Percentiles rank a stretch among this genome's conserved stretches.
Conservation (phyloP, 2,113 vertebrate species). For the Pan paniscus region DNA sequence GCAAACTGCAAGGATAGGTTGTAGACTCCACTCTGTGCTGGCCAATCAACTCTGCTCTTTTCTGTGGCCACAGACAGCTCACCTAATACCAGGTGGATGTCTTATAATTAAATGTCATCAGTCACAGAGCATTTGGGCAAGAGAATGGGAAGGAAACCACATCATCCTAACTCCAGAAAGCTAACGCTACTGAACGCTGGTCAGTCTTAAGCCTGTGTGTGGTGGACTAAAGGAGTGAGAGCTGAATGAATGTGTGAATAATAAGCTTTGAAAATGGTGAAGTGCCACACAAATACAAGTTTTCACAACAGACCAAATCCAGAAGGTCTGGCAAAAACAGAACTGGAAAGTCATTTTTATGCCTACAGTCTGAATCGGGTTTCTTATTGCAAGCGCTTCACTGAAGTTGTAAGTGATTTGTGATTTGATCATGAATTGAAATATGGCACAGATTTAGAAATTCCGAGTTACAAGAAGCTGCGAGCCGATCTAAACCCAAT, state of each 20-base stretch:
- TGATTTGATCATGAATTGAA: not conserved
- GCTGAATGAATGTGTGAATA: no score
- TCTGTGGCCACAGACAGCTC: not conserved
- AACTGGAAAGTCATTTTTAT: accelerated
- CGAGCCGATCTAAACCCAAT: not conserved
- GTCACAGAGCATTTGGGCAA: not conserved
- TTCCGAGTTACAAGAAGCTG: not conserved
- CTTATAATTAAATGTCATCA: accelerated
- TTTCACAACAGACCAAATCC: no score
- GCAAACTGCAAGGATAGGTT: accelerated
- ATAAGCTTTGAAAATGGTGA: accelerated
- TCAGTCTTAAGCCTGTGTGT: accelerated
- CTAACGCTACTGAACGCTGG: accelerated
- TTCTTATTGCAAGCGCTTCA: accelerated
- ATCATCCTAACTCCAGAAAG: accelerated
- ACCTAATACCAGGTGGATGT: accelerated
- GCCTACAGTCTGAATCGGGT: no score
- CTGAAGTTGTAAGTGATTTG: not conserved
- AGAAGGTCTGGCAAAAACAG: not conserved
- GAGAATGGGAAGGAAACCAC: not conserved
- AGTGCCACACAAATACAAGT: no score
- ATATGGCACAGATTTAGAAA: not conserved
- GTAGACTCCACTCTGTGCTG: accelerated
- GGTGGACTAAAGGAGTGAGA: not conserved
- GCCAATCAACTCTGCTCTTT: not conserved